phyloP scores from a whole-genome alignment of 2,888 invertebrate genomes.

The Rhingia rostrata region DNA sequence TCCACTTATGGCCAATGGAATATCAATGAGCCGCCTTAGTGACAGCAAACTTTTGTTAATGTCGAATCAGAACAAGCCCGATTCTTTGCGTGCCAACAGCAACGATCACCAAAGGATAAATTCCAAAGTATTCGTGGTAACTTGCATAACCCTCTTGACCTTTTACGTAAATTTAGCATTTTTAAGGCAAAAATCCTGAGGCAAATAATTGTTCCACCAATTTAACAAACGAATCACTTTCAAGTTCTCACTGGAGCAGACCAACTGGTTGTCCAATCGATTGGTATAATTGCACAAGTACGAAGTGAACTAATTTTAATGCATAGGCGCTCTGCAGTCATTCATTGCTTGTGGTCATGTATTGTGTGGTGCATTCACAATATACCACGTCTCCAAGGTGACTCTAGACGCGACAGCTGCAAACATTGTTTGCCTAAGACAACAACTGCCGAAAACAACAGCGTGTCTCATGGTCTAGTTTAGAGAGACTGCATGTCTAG shows the following conservation, averaged over 20 bases:
- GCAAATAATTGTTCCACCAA: slow-evolving; percentile 23
- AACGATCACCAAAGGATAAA: neutral
- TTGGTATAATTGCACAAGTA: slow-evolving; percentile 47
- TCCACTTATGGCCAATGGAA: too few species aligned
- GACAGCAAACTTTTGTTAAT: neutral
- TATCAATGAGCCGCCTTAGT: too few species aligned
- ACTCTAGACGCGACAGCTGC: slow-evolving; percentile 53
- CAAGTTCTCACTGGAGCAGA: slow-evolving; percentile 29
- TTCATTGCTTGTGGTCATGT: slow-evolving; percentile 47
- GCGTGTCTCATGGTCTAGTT: slow-evolving; percentile 32
- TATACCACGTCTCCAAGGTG: slow-evolving; percentile 52
- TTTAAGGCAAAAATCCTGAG: neutral
- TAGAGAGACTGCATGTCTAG: slow-evolving; percentile 61
- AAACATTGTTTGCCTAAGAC: slow-evolving; percentile 22
- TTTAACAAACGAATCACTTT: slow-evolving; percentile 29
- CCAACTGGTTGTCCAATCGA: slow-evolving; percentile 23
- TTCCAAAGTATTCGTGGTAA: neutral
- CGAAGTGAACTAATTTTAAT: slow-evolving; percentile 61
- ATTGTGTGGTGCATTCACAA: slow-evolving; percentile 35
- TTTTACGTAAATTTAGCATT: slow-evolving; percentile 20
- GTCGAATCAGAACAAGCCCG: neutral
- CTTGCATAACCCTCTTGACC: slow-evolving; percentile 51
- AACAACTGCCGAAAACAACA: slow-evolving; percentile 52
- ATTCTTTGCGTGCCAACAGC: too few species aligned
- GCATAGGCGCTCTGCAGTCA: slow-evolving; percentile 22